Conservation (phyloP, 2,888 invertebrate genomes). For the Sinohyriopsis cumingii region DNA sequence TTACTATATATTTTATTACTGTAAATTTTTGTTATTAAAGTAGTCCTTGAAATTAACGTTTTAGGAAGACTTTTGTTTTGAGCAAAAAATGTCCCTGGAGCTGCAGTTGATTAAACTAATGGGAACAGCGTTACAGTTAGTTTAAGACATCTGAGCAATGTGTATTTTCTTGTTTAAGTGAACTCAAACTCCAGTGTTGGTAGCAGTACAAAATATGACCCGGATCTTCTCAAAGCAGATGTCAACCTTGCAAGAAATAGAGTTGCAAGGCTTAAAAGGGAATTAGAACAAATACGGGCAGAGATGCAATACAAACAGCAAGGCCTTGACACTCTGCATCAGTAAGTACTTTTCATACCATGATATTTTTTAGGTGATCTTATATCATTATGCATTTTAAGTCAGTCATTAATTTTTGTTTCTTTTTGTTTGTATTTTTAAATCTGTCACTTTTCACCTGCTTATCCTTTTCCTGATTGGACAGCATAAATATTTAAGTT, state of each 20-base stretch:
- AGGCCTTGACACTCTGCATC: constrained; percentile 92
- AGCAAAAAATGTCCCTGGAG: too few relatives aligned
- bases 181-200: constrained; percentile 74
- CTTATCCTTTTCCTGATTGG: too few relatives aligned
- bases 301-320: constrained; percentile 93
- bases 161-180: constrained; percentile 49
- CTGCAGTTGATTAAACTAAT: too few relatives aligned
- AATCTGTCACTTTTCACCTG: too few relatives aligned
- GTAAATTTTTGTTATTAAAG: too few relatives aligned
- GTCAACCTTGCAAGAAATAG: constrained; percentile 90
- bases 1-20: too few relatives aligned
- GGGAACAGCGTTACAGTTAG: background rate
- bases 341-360: constrained; percentile 78
- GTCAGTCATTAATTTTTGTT: background rate
- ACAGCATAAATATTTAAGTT: too few relatives aligned
- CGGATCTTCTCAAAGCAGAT: constrained; percentile 92
- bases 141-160: too few relatives aligned
- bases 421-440: too few relatives aligned
- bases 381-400: background rate
- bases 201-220: constrained; percentile 91
- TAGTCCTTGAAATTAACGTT: too few relatives aligned
- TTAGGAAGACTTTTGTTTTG: too few relatives aligned
- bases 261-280: constrained; percentile 89
- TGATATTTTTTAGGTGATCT: background rate
- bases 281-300: constrained; percentile 90